Percentiles rank a stretch among this genome's conserved stretches.
These are phyloP conservation scores for Drusus annulatus DNA, from an alignment of 1,140 invertebrate genomes.

Conservation along the genomic window DNA sequence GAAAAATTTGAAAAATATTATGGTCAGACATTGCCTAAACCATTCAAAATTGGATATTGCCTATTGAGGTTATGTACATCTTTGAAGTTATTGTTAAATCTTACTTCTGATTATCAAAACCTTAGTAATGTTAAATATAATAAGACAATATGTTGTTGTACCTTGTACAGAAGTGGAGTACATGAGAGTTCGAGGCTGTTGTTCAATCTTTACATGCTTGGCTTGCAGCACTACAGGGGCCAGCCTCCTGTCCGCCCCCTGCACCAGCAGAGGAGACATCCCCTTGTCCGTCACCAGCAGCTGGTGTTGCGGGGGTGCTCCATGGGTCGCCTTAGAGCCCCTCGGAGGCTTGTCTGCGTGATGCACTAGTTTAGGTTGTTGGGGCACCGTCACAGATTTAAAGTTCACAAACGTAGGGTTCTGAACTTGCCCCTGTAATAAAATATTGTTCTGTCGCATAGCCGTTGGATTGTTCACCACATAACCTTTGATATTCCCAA, in stretches of 20 bases:
- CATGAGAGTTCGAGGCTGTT: conserved; percentile 70
- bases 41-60: too few species aligned
- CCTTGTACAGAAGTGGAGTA: conserved; percentile 71
- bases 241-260: conserved; percentile 66
- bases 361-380: conserved; percentile 25
- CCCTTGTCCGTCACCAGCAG: conserved; percentile 61
- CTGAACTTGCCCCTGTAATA: conserved; percentile 37
- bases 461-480: conserved; percentile 15
- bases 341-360: conserved; percentile 5
- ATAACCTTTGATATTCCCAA: conserved; percentile 2
- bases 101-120: too few species aligned
- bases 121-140: not conserved
- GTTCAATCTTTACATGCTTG: conserved; percentile 67
- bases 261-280: conserved; percentile 66
- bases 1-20: too few species aligned
- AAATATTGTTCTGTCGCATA: conserved; percentile 35
- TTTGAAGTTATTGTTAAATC: too few species aligned
- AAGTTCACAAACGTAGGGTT: conserved; percentile 46
- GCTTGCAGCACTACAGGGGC: conserved; percentile 68
- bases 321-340: not conserved
- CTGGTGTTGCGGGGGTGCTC: conserved; percentile 35
- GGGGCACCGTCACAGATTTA: conserved; percentile 41
- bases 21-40: too few species aligned
- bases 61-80: too few species aligned
- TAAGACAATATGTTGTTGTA: conserved; percentile 49